Conservation (phyloP, 2,797 vertebrate species). For the Coracias cyanogaster region DNA sequence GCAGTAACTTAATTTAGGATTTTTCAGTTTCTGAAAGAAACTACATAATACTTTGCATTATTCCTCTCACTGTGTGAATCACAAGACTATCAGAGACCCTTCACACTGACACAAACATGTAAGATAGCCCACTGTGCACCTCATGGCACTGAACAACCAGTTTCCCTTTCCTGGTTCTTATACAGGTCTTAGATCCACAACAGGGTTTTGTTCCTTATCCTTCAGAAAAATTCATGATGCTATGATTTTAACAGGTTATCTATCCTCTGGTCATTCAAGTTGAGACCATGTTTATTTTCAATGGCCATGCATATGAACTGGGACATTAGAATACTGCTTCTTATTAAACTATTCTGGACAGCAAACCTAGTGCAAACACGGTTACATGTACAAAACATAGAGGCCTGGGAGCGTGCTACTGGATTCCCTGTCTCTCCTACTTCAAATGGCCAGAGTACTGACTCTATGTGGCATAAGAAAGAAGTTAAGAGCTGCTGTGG, state of each 20-base stretch:
- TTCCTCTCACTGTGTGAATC: background rate
- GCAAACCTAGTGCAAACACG: background rate
- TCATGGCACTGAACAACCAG: background rate
- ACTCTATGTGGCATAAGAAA: background rate
- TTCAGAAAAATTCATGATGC: background rate
- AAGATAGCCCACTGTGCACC: background rate
- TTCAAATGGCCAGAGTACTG: background rate
- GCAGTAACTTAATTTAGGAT: background rate
- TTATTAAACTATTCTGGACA: background rate
- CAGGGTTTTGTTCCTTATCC: background rate
- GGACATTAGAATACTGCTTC: background rate
- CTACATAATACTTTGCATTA: background rate
- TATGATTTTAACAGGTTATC: background rate
- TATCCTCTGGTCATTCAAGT: background rate
- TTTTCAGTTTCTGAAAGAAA: constrained; percentile 17
- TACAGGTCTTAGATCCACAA: background rate
- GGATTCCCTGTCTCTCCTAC: background rate
- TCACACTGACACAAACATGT: background rate
- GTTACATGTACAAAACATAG: background rate
- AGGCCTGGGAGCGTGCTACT: rapidly evolving
- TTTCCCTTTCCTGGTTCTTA: background rate
- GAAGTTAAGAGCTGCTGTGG: background rate
- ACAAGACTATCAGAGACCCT: background rate
- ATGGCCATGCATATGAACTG: background rate
- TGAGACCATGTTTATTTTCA: background rate